Percentiles rank a stretch among this genome's conserved stretches.
These are phyloP conservation scores for Prorops nasuta DNA, from an alignment of 1,140 invertebrate species.

Conservation along the genomic window DNA sequence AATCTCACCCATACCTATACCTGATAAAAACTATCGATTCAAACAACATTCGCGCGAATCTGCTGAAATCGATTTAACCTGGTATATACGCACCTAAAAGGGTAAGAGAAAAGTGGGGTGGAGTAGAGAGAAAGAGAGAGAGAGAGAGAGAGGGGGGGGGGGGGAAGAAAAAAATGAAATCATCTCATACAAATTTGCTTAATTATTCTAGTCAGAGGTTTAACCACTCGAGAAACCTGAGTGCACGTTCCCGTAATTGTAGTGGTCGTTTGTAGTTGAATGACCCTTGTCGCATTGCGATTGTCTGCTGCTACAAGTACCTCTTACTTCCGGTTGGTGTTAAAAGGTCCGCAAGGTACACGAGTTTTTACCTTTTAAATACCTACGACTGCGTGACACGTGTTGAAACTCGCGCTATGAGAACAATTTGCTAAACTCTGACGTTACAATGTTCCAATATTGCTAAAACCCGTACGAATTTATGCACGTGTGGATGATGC, in stretches of 20 bases:
- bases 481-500: too few species aligned
- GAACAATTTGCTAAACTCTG: too few species aligned
- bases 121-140: slow-evolving; percentile 17
- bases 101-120: background rate
- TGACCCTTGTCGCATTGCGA: slow-evolving; percentile 36
- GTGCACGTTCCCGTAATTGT: slow-evolving; percentile 39
- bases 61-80: too few species aligned
- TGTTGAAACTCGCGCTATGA: too few species aligned
- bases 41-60: too few species aligned
- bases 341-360: slow-evolving; percentile 22
- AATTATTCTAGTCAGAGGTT: slow-evolving; percentile 33
- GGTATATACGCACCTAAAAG: too few species aligned
- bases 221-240: slow-evolving; percentile 23
- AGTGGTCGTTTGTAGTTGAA: slow-evolving; percentile 53
- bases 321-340: slow-evolving; percentile 35
- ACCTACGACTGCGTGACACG: background rate
- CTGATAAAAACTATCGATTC: too few species aligned
- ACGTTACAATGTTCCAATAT: too few species aligned
- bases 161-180: slow-evolving; percentile 19
- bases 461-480: too few species aligned
- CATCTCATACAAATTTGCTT: slow-evolving; percentile 30
- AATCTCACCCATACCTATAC: too few species aligned
- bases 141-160: too few species aligned
- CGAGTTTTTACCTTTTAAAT: background rate
- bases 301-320: slow-evolving; percentile 38